Evolutionary conservation across 2,888 invertebrate species (phyloP).

Genomic region (Zaprionus bogoriensis): DNA sequence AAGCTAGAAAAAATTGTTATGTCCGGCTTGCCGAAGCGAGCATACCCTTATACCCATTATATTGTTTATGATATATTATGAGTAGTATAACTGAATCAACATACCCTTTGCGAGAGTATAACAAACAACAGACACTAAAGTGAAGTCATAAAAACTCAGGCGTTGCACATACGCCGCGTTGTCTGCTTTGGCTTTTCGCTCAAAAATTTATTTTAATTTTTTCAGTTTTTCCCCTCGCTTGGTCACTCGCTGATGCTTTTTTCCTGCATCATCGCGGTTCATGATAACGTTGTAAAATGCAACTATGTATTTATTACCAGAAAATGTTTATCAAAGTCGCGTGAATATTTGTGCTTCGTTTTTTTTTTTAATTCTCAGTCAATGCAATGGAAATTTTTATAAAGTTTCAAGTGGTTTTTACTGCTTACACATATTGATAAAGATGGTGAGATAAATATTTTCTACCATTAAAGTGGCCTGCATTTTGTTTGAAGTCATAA

Average conservation of each 20-base stretch:
- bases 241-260: not conserved
- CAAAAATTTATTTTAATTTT: slow-evolving; percentile 11
- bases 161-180: slow-evolving; percentile 55
- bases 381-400: slow-evolving; percentile 27
- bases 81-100: no score
- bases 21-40: no score
- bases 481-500: no score
- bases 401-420: slow-evolving; percentile 23
- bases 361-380: slow-evolving; percentile 5
- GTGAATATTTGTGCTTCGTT: slow-evolving; percentile 38
- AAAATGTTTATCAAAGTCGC: slow-evolving; percentile 52
- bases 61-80: no score
- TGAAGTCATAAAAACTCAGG: slow-evolving; percentile 60
- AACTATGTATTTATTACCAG: slow-evolving; percentile 60
- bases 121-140: no score
- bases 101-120: no score
- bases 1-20: no score
- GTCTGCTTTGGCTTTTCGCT: slow-evolving; percentile 25
- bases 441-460: no score
- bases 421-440: slow-evolving; percentile 1
- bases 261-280: slow-evolving; percentile 33
- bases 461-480: no score
- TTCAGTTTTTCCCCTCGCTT: slow-evolving; percentile 4
- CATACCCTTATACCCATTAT: no score
- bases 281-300: slow-evolving; percentile 64